These are phyloP conservation scores for Delia radicum DNA, from an alignment of 1,140 invertebrate species.

Conservation along the genomic window DNA sequence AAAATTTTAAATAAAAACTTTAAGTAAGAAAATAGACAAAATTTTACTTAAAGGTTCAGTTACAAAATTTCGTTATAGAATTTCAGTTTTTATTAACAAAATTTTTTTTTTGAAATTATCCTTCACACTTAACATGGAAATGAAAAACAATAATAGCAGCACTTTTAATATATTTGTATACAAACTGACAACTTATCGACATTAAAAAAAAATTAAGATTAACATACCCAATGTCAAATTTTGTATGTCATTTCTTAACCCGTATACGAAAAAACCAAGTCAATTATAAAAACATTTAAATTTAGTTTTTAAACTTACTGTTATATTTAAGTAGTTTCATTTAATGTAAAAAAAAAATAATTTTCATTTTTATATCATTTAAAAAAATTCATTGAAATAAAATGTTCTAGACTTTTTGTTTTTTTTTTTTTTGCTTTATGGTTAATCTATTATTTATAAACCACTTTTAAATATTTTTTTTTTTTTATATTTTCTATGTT, in stretches of 20 bases:
- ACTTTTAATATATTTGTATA: no score
- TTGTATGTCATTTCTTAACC: no score
- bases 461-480: slow-evolving; percentile 4
- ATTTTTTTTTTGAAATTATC: no score
- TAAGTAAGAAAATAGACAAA: background rate
- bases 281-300: no score
- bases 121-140: no score
- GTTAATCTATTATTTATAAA: slow-evolving; percentile 18
- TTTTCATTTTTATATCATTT: background rate
- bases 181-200: no score
- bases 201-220: no score
- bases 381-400: background rate
- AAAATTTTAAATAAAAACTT: background rate
- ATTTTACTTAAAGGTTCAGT: background rate
- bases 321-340: background rate
- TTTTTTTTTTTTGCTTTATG: background rate
- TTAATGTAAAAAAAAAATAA: background rate
- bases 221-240: no score
- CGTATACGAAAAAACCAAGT: no score
- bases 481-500: background rate
- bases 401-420: background rate
- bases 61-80: background rate
- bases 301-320: background rate
- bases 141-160: no score
- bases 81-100: no score